Percentiles rank a stretch among this genome's conserved stretches.
These are phyloP conservation scores for Phocides pigmalion DNA, from an alignment of 1,140 invertebrate genomes.

Conservation along the genomic window DNA sequence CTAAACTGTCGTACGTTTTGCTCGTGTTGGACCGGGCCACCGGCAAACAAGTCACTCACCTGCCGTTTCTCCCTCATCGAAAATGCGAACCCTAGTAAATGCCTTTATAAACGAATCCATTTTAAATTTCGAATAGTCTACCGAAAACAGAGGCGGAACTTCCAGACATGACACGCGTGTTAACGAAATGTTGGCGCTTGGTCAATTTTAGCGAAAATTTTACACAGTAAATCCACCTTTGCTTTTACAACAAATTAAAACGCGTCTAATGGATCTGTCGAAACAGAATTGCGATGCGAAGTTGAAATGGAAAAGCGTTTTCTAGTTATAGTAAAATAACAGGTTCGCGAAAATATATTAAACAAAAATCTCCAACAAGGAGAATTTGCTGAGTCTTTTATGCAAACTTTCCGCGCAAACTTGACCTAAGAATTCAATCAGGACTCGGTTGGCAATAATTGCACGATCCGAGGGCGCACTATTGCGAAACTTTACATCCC, in stretches of 20 bases:
- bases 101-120: conserved; percentile 79
- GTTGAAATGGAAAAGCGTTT: conserved; percentile 34
- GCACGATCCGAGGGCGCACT: conserved; percentile 72
- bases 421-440: conserved; percentile 81
- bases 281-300: conserved; percentile 37
- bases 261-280: conserved; percentile 46
- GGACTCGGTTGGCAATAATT: conserved; percentile 79
- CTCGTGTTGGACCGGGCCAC: conserved; percentile 65
- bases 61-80: conserved; percentile 75
- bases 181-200: conserved; percentile 75
- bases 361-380: conserved; percentile 57
- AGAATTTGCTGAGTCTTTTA: conserved; percentile 72
- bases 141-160: conserved; percentile 76
- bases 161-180: conserved; percentile 78
- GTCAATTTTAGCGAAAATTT: conserved; percentile 69
- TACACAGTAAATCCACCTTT: conserved; percentile 55
- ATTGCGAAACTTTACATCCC: conserved; percentile 78
- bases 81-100: conserved; percentile 77
- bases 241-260: conserved; percentile 68
- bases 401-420: conserved; percentile 72
- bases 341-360: conserved; percentile 52
- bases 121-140: conserved; percentile 80
- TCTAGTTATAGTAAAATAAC: conserved; percentile 58
- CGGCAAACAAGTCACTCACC: conserved; percentile 82
- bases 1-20: conserved; percentile 77